Evolutionary conservation across 2,797 vertebrate genomes (phyloP).

Genomic region (Cyclura pinguis): DNA sequence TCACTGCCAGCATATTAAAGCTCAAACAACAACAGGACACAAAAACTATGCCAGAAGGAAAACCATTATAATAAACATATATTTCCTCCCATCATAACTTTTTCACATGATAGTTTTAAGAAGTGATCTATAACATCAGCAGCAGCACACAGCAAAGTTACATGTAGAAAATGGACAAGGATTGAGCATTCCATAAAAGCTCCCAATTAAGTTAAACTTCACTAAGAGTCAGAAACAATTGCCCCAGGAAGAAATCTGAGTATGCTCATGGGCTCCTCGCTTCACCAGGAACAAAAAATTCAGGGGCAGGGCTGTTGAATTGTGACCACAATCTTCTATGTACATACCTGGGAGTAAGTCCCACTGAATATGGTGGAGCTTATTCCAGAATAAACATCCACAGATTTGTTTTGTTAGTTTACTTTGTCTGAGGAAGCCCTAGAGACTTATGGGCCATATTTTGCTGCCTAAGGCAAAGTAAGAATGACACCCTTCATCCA

Average conservation of each 20-base stretch:
- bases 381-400: too few relatives aligned
- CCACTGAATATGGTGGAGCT: too few relatives aligned
- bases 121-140: neutral
- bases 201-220: neutral
- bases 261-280: neutral
- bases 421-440: too few relatives aligned
- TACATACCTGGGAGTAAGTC: too few relatives aligned
- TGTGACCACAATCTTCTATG: neutral
- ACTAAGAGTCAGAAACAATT: neutral
- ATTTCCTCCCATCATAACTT: neutral
- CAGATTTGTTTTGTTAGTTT: too few relatives aligned
- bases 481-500: too few relatives aligned
- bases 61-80: neutral
- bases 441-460: too few relatives aligned
- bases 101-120: neutral
- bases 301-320: neutral
- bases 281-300: neutral
- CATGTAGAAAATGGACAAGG: neutral
- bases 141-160: neutral
- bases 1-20: neutral
- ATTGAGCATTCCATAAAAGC: neutral
- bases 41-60: neutral
- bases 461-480: too few relatives aligned
- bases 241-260: neutral
- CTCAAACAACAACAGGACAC: constrained; percentile 3